Conservation (phyloP, 2,888 invertebrate genomes). For the Synanthedon andrenaeformis region DNA sequence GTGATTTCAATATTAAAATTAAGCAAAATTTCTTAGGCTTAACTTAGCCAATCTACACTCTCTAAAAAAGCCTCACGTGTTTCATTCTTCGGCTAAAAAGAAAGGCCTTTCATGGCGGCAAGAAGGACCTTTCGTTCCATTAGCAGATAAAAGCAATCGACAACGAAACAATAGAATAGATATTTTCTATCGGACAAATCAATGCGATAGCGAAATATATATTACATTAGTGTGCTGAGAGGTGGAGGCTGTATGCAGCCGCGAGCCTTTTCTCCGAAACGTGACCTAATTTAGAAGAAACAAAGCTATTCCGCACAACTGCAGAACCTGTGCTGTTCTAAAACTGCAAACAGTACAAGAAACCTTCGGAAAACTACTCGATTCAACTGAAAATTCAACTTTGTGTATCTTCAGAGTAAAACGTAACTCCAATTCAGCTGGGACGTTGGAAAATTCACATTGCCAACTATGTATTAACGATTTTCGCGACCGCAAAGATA, state of each 20-base stretch:
- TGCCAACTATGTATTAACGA: slow-evolving; percentile 15
- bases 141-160: no score
- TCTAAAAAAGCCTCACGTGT: no score
- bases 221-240: slow-evolving; percentile 25
- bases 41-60: no score
- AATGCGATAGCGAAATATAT: slow-evolving; percentile 19
- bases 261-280: slow-evolving; percentile 30
- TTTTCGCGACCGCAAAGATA: slow-evolving; percentile 11
- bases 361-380: slow-evolving; percentile 16
- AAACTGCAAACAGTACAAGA: slow-evolving; percentile 22
- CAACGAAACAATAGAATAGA: not conserved
- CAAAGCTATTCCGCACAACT: slow-evolving; percentile 36
- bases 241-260: slow-evolving; percentile 28
- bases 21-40: no score
- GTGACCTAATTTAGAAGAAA: slow-evolving; percentile 57
- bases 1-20: no score
- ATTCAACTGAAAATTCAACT: slow-evolving; percentile 20
- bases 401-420: slow-evolving; percentile 21
- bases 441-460: slow-evolving; percentile 16
- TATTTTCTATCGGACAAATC: not conserved
- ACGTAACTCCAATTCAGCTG: slow-evolving; percentile 14
- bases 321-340: slow-evolving; percentile 11
- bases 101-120: no score
- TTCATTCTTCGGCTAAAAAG: no score
- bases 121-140: no score